A percentile compares a stretch with the other conserved stretches of the same genome.
phyloP scores from a whole-genome alignment of 2,113 vertebrate species.

The Rhinogobius similis region DNA sequence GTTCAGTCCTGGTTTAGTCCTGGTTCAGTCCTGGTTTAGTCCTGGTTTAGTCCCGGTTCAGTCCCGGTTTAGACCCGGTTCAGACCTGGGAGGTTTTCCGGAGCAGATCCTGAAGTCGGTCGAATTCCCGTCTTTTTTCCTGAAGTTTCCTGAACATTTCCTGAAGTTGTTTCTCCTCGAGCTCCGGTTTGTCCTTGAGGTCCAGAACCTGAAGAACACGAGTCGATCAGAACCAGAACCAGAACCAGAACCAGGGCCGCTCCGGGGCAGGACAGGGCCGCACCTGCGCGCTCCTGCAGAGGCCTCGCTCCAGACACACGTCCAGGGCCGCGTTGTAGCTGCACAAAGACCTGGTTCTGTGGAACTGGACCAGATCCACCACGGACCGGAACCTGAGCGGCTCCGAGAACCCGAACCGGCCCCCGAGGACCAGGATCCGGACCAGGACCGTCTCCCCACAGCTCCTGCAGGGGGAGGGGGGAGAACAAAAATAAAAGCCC shows the following conservation, averaged over 20 bases:
- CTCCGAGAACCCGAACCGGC: constrained; percentile 95
- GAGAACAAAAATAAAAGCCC: no score
- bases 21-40: neutral
- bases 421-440: constrained; percentile 95
- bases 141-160: constrained; percentile 95
- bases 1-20: neutral
- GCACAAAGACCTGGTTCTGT: constrained; percentile 92
- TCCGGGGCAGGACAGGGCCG: neutral
- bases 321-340: constrained; percentile 98
- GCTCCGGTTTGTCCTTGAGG: constrained; percentile 63
- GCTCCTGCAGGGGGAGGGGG: constrained; percentile 79
- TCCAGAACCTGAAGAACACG: neutral
- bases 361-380: constrained; percentile 95
- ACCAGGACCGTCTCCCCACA: constrained; percentile 98
- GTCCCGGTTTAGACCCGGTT: neutral
- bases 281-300: constrained; percentile 74
- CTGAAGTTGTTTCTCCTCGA: constrained; percentile 94
- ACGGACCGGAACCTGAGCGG: constrained; percentile 93
- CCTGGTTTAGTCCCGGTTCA: neutral
- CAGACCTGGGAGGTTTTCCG: constrained; percentile 85
- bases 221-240: neutral
- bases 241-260: neutral
- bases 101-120: constrained; percentile 92
- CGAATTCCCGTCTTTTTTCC: constrained; percentile 96
- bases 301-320: constrained; percentile 91